phyloP scores from a whole-genome alignment of 2,888 invertebrate genomes.

The Macrophya alboannulata region DNA sequence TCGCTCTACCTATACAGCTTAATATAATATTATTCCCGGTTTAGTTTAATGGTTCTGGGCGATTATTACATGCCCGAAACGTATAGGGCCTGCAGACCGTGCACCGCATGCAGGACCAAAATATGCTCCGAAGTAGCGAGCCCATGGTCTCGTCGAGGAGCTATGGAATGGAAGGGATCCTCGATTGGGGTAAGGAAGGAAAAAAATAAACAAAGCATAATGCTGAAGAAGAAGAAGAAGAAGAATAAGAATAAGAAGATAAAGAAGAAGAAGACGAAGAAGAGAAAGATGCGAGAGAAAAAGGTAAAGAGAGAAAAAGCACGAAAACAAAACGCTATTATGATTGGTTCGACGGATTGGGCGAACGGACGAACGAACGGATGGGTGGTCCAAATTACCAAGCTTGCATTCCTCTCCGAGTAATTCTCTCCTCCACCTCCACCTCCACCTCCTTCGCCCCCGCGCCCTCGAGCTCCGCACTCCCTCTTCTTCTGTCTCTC shows the following conservation, averaged over 20 bases:
- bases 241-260: background rate
- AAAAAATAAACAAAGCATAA: conserved; percentile 5
- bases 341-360: conserved; percentile 71
- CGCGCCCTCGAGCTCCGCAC: conserved; percentile 29
- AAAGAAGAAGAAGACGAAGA: background rate
- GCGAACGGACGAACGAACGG: conserved; percentile 46
- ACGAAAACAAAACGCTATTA: conserved; percentile 76
- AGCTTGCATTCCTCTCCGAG: conserved; percentile 66
- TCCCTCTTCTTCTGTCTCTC: conserved; percentile 25
- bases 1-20: conserved; percentile 73
- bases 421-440: conserved; percentile 49
- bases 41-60: conserved; percentile 79
- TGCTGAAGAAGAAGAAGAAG: conserved; percentile 19
- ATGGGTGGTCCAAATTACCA: conserved; percentile 78
- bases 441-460: background rate
- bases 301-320: conserved; percentile 66
- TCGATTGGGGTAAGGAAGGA: conserved; percentile 36
- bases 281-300: conserved; percentile 37
- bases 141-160: background rate
- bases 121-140: conserved; percentile 27
- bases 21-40: conserved; percentile 80
- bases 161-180: conserved; percentile 23
- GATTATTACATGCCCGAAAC: conserved; percentile 78
- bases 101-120: conserved; percentile 44
- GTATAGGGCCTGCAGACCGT: conserved; percentile 43